Evolutionary conservation across 2,113 vertebrate species (phyloP), one percentile per base, ranked within the genome.

Genomic region (Equus przewalskii): DNA sequence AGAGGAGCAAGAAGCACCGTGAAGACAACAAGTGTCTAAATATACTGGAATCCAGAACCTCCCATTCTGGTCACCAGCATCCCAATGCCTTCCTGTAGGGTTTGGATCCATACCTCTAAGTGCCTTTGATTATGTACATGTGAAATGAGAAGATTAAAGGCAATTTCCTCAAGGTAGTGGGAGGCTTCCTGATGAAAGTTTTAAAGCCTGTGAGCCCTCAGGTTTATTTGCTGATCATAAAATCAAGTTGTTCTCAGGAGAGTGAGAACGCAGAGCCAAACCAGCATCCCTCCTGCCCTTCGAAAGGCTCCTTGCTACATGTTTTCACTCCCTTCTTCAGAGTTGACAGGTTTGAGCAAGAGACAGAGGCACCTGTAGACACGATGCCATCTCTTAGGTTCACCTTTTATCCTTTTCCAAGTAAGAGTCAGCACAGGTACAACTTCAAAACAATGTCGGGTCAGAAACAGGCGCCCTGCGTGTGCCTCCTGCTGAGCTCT

Each of bases 141-240:
- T 33, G 79, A 94, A 75, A 79, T 19, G 28, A 79, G 70, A 80
- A 81, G 49, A 87, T 82, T 87, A 91, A 88, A 94, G 70, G 9
- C 26, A 64, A 16, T 56, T 86, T 93, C n/a, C 28, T 30, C 54
- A 36, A 91, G 91, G 49, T 78, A 49, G 62, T 15, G 14, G 54
- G 64, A 88, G 69, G 70, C 19, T 89, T 94, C 64, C 44, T 72
- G 56, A 65, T 49, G 26, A 91, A 64, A 18, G 11, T 69, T 89
- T 86, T 28, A 80, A 67, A 64, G 56, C 33, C 33, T 2, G 1
- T 49, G 67, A 97, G 8, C 58, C 49, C n/a, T 83, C 36, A 21
- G 51, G 49, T 80, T 5, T 67, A 51, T 72, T 83, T 85, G 70
- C 89, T 87, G 56, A 80, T 88, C 7, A 36, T 36, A 94, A 73